phyloP scores from a whole-genome alignment of 92 coral and sea anemone genomes.

The Galaxea fascicularis region DNA sequence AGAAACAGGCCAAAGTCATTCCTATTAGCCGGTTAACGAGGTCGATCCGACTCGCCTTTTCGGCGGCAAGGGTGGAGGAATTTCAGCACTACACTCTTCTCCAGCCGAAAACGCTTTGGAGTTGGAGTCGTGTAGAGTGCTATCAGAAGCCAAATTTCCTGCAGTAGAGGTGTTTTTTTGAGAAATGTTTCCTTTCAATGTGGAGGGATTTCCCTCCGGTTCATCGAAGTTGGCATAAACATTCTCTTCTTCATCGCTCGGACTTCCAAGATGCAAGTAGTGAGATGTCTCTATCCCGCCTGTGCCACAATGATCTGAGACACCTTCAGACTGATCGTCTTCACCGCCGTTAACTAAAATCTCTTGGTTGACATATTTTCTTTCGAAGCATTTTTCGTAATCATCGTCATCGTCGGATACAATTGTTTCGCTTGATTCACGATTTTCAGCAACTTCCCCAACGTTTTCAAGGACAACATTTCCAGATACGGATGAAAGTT shows the following conservation, averaged over 20 bases:
- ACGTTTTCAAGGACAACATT: background rate
- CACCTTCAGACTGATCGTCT: background rate
- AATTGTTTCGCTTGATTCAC: background rate
- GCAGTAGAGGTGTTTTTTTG: too few species aligned
- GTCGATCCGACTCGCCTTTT: background rate
- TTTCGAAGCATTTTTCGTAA: conserved; percentile 7
- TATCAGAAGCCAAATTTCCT: too few species aligned
- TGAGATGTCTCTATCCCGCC: background rate
- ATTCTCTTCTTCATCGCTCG: conserved; percentile 1
- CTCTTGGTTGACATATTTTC: background rate
- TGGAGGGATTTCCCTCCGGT: background rate
- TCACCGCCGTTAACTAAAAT: background rate
- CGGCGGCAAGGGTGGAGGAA: conserved; percentile 15
- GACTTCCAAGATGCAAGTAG: conserved; percentile 20
- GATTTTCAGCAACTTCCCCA: background rate
- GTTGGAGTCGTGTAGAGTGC: too few species aligned
- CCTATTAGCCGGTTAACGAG: background rate
- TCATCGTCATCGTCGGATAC: background rate
- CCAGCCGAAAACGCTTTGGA: too few species aligned
- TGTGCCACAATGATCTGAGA: background rate
- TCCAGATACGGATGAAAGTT: background rate
- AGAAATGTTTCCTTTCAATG: background rate
- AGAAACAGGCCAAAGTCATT: background rate
- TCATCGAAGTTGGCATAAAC: conserved; percentile 7
- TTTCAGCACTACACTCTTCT: too few species aligned